Evolutionary conservation across 2,888 invertebrate genomes (phyloP).

Genomic region (Prosapia bicincta): DNA sequence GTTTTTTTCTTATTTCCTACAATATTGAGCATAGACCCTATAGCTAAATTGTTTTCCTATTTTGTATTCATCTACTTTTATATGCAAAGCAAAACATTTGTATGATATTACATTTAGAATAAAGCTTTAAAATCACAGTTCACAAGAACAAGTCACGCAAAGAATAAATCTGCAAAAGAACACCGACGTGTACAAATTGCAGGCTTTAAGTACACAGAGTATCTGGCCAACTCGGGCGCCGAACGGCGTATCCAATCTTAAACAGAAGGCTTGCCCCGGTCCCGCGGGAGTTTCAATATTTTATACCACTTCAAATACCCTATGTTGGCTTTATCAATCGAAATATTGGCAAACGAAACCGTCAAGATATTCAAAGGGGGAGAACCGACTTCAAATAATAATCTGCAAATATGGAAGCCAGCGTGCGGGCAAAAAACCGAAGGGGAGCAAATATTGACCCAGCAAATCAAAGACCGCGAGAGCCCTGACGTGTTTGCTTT

Average conservation of each 20-base stretch:
- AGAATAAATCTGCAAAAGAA: not conserved
- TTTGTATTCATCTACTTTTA: too few species aligned
- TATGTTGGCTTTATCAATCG: slow-evolving; percentile 33
- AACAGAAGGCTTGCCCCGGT: not conserved
- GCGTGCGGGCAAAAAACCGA: slow-evolving; percentile 24
- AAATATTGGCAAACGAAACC: slow-evolving; percentile 25
- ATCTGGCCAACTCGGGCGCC: not conserved
- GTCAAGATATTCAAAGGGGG: slow-evolving; percentile 14
- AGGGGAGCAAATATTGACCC: slow-evolving; percentile 29
- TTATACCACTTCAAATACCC: slow-evolving; percentile 21
- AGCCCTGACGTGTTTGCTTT: not conserved
- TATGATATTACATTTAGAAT: too few species aligned
- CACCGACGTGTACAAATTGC: not conserved
- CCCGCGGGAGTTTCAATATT: slow-evolving; percentile 18
- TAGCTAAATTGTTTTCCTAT: too few species aligned
- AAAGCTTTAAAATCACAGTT: too few species aligned
- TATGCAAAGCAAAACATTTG: too few species aligned
- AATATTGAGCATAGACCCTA: too few species aligned
- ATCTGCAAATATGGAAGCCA: slow-evolving; percentile 26
- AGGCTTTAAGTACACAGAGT: too few species aligned
- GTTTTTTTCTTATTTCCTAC: too few species aligned
- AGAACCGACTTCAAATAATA: slow-evolving; percentile 32
- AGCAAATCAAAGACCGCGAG: not conserved
- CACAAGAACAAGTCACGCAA: too few species aligned
- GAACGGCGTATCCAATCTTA: not conserved